phyloP scores from a whole-genome alignment of 2,113 vertebrate genomes.

The Mustela nigripes region DNA sequence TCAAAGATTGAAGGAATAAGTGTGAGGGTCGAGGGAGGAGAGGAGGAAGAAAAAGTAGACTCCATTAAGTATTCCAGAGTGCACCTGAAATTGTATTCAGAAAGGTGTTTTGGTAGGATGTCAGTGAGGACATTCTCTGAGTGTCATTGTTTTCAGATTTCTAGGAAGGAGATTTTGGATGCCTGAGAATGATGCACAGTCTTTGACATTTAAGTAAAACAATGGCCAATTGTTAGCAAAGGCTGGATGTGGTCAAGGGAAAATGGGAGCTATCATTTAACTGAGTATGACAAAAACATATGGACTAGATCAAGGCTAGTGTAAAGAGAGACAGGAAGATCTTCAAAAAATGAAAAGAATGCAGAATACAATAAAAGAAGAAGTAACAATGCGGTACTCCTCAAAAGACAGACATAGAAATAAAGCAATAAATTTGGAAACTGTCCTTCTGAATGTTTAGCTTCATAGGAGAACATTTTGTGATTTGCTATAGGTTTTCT shows the following conservation, averaged over 20 bases:
- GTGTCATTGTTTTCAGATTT: neutral
- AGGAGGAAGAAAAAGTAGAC: neutral
- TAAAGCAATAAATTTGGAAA: neutral
- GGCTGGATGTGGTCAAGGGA: neutral
- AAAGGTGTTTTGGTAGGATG: neutral
- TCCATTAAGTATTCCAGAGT: neutral
- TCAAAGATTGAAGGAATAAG: neutral
- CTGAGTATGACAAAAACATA: neutral
- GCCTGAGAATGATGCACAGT: neutral
- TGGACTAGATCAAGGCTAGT: neutral
- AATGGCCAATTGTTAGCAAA: neutral
- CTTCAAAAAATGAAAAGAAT: neutral
- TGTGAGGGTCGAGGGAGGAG: neutral
- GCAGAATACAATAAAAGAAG: neutral
- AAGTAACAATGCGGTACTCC: neutral
- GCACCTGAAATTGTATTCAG: neutral
- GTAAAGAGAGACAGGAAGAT: neutral
- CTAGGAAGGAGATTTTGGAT: neutral
- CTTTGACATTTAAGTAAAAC: neutral
- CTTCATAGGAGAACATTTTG: neutral
- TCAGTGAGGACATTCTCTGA: neutral
- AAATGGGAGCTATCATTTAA: neutral
- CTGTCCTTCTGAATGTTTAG: neutral
- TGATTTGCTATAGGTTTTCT: neutral
- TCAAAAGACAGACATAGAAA: neutral